A percentile compares a stretch with the other conserved stretches of the same genome.
phyloP scores from a whole-genome alignment of 2,113 vertebrate genomes.

The Chrysochloris asiatica region DNA sequence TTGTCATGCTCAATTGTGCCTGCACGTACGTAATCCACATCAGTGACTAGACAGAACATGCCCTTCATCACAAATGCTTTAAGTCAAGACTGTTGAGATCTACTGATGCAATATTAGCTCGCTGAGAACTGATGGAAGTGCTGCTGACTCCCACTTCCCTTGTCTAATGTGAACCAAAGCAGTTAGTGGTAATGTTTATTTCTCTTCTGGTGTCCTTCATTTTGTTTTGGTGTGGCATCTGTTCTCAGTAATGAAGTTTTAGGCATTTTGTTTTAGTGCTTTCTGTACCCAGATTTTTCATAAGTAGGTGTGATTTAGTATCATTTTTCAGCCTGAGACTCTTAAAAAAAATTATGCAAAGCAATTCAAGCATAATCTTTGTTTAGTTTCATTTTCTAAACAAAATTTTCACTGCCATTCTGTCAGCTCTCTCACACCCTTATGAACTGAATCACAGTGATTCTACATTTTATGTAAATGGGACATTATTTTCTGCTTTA shows the following conservation, averaged over 20 bases:
- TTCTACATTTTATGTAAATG: slow-evolving; percentile 86
- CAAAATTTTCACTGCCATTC: slow-evolving; percentile 79
- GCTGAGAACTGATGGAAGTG: slow-evolving; percentile 86
- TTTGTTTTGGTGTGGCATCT: slow-evolving; percentile 81
- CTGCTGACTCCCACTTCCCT: slow-evolving; percentile 23
- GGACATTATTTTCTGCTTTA: slow-evolving; percentile 89
- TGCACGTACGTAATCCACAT: slow-evolving; percentile 91
- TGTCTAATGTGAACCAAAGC: slow-evolving; percentile 55
- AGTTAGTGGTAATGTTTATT: slow-evolving; percentile 60
- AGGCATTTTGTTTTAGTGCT: slow-evolving; percentile 79
- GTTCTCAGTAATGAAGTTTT: slow-evolving; percentile 70
- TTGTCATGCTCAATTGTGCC: slow-evolving; percentile 91
- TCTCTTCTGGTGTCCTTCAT: slow-evolving; percentile 77
- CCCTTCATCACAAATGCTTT: slow-evolving; percentile 84
- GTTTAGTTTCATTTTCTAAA: slow-evolving; percentile 83
- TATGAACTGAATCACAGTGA: slow-evolving; percentile 84
- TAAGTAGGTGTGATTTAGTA: slow-evolving; percentile 77
- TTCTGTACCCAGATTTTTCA: slow-evolving; percentile 78
- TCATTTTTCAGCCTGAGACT: slow-evolving; percentile 77
- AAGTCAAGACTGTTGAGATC: slow-evolving; percentile 88
- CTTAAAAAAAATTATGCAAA: slow-evolving; percentile 75
- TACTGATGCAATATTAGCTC: slow-evolving; percentile 89
- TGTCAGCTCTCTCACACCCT: slow-evolving; percentile 81
- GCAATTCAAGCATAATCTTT: slow-evolving; percentile 79
- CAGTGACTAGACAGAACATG: slow-evolving; percentile 86